Conservation (phyloP, 2,797 vertebrate species). For the Halcyon badia region DNA sequence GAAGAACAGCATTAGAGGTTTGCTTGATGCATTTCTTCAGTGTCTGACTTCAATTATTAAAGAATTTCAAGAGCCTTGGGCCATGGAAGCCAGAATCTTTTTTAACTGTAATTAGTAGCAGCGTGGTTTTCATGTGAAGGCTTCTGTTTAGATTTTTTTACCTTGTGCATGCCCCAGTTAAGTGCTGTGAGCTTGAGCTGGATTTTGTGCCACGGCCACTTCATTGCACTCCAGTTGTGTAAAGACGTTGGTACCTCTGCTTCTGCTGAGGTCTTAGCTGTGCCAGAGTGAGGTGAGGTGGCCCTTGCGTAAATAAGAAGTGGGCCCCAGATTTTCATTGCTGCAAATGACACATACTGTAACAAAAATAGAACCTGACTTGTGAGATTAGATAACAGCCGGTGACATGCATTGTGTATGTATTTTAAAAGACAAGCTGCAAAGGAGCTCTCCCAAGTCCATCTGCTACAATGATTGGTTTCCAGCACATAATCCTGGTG, state of each 20-base stretch:
- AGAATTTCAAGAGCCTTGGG: not conserved
- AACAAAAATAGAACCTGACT: not conserved
- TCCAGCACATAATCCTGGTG: not conserved
- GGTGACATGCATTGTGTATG: not conserved
- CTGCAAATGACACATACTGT: not conserved
- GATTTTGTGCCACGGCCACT: not conserved
- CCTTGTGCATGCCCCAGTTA: not conserved
- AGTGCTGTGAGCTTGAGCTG: not conserved
- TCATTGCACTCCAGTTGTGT: accelerated
- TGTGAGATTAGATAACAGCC: not conserved
- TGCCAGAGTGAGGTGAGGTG: not conserved
- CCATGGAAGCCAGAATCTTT: not conserved
- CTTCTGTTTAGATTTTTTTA: not conserved
- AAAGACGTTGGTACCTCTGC: not conserved
- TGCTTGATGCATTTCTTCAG: not conserved
- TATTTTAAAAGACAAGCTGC: constrained; percentile 31
- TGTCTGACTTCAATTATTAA: not conserved
- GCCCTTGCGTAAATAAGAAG: not conserved
- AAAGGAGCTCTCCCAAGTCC: constrained; percentile 1
- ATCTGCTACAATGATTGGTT: not conserved
- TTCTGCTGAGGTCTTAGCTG: not conserved
- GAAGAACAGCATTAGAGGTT: not conserved
- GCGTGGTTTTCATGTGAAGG: not conserved
- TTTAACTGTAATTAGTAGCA: not conserved
- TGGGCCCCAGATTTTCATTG: not conserved